Conservation (phyloP, 37 sponge, comb jelly and placozoan genomes). For the Hormiphora californensis region DNA sequence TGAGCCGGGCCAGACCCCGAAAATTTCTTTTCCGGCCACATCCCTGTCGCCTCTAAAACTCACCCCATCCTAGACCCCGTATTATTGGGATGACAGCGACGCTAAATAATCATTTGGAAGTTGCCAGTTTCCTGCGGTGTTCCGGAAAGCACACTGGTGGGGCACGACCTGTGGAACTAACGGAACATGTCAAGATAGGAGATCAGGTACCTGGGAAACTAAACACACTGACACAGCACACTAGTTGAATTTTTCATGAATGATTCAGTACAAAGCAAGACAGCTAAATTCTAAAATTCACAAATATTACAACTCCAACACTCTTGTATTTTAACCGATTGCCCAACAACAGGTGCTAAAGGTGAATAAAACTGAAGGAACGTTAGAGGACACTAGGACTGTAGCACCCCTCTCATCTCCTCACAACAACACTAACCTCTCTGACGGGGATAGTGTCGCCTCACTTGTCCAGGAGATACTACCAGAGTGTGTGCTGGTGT, state of each 20-base stretch:
- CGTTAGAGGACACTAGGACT: too few relatives aligned
- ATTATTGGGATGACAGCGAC: slow-evolving; percentile 96
- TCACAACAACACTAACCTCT: background rate
- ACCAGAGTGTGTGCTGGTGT: slow-evolving; percentile 77
- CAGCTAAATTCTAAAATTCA: too few relatives aligned
- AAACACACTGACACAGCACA: too few relatives aligned
- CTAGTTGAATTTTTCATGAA: too few relatives aligned
- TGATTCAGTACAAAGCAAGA: too few relatives aligned
- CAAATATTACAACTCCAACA: too few relatives aligned
- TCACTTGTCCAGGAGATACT: slow-evolving; percentile 66
- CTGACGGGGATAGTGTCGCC: slow-evolving; percentile 9
- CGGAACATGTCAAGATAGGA: slow-evolving; percentile 32
- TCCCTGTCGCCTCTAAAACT: too few relatives aligned
- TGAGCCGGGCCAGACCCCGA: background rate
- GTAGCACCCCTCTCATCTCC: slow-evolving; percentile 1
- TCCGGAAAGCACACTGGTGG: slow-evolving; percentile 11
- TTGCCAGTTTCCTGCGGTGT: slow-evolving; percentile 68
- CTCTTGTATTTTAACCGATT: too few relatives aligned
- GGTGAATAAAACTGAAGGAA: too few relatives aligned
- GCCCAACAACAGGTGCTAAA: too few relatives aligned
- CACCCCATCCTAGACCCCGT: too few relatives aligned
- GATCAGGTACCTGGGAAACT: too few relatives aligned
- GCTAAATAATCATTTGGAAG: slow-evolving; percentile 70
- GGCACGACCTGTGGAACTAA: background rate
- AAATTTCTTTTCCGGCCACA: background rate